phyloP scores from a whole-genome alignment of 2,797 vertebrate genomes.

The Phoebastria nigripes region DNA sequence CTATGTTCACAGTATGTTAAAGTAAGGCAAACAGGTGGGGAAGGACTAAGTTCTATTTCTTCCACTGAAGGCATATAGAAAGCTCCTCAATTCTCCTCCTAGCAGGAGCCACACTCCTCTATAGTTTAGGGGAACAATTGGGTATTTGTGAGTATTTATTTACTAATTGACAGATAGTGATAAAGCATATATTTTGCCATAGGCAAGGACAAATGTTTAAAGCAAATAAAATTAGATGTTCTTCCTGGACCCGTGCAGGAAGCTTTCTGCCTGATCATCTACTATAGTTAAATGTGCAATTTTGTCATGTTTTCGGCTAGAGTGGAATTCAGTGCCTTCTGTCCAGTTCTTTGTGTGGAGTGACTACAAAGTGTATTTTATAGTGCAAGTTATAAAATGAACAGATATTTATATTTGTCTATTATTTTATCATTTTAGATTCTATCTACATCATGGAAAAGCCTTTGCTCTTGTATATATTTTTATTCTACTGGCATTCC shows the following conservation, averaged over 20 bases:
- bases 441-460: slow-evolving; percentile 48
- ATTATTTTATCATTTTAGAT: slow-evolving; percentile 56
- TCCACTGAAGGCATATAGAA: fast-evolving
- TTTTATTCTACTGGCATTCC: slow-evolving; percentile 49
- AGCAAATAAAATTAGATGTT: neutral
- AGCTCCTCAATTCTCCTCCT: neutral
- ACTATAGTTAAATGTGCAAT: neutral
- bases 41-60: neutral
- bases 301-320: neutral
- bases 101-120: neutral
- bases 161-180: neutral
- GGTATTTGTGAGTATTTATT: neutral
- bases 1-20: neutral
- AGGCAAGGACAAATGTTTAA: neutral
- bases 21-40: neutral
- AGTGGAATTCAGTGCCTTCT: neutral
- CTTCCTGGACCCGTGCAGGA: neutral
- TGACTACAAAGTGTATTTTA: neutral
- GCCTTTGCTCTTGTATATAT: slow-evolving; percentile 2
- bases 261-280: neutral
- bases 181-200: neutral
- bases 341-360: neutral
- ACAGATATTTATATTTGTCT: neutral
- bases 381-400: neutral
- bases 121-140: neutral